Evolutionary conservation across 2,888 invertebrate species (phyloP), one percentile per base, ranked within the genome.

Genomic region (Colostygia pectinataria): DNA sequence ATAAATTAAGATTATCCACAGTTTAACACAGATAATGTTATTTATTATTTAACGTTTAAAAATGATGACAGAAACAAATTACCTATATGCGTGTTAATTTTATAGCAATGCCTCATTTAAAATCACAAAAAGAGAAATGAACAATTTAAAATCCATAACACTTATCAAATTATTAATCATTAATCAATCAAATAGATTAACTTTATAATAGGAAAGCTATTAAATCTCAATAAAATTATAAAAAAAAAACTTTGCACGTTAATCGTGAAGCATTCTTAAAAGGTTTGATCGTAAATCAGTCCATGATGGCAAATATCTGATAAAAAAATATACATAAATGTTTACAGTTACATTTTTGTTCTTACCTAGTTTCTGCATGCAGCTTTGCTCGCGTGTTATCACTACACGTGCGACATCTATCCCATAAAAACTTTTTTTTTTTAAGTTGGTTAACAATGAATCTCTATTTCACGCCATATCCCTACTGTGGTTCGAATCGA

Each of bases 121-220:
- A 44, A 44, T 43, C 38, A 38, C 27, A 39, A 34, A 46, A 13
- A 29, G 29, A 29, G 25, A 54, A 32, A 56, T 47, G 42, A 29
- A 9, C 36, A 38, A 51, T 54, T 52, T 37, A 31, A 41, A 53
- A 33, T 44, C 39, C 25, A 50, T 44, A 40, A 50, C 34, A n/a
- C 10, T 36, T 9, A 42, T 45, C 46, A 27, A 51, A 53, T 55
- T 49, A 53, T 38, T 10, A 10, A 20, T 33, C 10, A 52, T 55
- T 57, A 51, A 57, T 57, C 53, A 55, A 55, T 57, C 48, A 57
- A 55, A 59, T 50, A 52, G 45, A 59, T 55, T 39, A 55, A 18
- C 36, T 48, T 55, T 45, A 46, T 49, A 48, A 34, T 53, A 49
- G 13, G 34, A 51, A 42, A 31, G 34, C 36, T 33, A 55, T 53